phyloP scores from a whole-genome alignment of 1,140 invertebrate genomes.

The Tetramorium simillimum region DNA sequence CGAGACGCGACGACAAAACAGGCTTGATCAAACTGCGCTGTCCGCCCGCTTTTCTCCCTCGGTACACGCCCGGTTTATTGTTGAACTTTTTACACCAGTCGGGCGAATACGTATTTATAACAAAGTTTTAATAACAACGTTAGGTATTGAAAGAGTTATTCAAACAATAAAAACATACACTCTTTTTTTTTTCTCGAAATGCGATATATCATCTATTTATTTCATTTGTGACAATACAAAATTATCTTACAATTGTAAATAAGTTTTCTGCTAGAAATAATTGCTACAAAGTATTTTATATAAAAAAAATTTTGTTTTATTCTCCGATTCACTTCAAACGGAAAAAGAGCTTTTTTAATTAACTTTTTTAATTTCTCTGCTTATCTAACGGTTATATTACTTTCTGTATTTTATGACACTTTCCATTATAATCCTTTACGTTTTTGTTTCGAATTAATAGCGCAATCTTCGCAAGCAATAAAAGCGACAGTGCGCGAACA shows the following conservation, averaged over 20 bases:
- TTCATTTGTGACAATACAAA: neutral
- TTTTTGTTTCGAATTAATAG: conserved; percentile 22
- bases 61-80: conserved; percentile 9
- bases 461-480: neutral
- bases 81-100: conserved; percentile 4
- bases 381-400: neutral
- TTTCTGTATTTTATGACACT: neutral
- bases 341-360: neutral
- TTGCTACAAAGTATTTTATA: neutral
- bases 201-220: neutral
- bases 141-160: neutral
- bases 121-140: conserved; percentile 18
- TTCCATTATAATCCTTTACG: neutral
- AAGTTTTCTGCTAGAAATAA: neutral
- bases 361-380: neutral
- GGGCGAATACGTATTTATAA: neutral
- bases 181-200: neutral
- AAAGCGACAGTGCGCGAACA: neutral
- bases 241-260: neutral
- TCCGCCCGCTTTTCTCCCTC: neutral
- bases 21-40: conserved; percentile 26
- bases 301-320: neutral
- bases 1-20: conserved; percentile 38
- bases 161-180: neutral
- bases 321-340: neutral